phyloP scores from a whole-genome alignment of 2,797 vertebrate species.

The Pampus argenteus region DNA sequence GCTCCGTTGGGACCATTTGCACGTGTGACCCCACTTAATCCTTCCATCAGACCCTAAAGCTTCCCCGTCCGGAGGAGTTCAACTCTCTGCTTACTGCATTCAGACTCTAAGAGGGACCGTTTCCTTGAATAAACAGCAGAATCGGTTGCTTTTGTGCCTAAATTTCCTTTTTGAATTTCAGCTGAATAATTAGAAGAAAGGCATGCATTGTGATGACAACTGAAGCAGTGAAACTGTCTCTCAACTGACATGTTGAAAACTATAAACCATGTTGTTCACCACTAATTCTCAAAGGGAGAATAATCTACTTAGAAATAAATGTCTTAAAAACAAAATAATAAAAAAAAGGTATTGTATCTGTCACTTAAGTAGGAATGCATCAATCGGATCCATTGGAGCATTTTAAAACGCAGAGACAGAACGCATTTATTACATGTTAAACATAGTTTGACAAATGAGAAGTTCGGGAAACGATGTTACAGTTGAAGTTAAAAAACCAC shows the following conservation, averaged over 20 bases:
- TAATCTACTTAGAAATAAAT: conserved; percentile 28
- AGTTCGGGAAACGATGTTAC: not conserved
- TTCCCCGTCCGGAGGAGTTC: conserved; percentile 64
- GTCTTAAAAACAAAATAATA: no score
- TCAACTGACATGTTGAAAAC: conserved; percentile 47
- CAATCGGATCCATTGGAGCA: not conserved
- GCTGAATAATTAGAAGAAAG: conserved; percentile 64
- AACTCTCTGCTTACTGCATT: conserved; percentile 49
- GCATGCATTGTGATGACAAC: conserved; percentile 45
- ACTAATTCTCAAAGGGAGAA: conserved; percentile 29
- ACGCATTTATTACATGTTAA: not conserved
- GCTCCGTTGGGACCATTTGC: conserved; percentile 66
- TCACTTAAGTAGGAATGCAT: conserved; percentile 5
- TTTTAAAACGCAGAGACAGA: not conserved
- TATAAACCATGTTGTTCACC: conserved; percentile 42
- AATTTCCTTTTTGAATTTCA: conserved; percentile 72
- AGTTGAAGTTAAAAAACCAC: not conserved
- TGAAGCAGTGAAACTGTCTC: conserved; percentile 46
- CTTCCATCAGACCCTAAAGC: conserved; percentile 65
- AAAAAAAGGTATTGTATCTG: no score
- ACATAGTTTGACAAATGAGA: not conserved
- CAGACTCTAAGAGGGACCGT: conserved; percentile 58
- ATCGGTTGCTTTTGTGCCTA: conserved; percentile 64
- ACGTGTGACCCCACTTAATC: conserved; percentile 73
- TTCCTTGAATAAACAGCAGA: conserved; percentile 76